These are phyloP conservation scores for Aspidiotus destructor DNA, from an alignment of 2,888 invertebrate genomes.

Conservation along the genomic window DNA sequence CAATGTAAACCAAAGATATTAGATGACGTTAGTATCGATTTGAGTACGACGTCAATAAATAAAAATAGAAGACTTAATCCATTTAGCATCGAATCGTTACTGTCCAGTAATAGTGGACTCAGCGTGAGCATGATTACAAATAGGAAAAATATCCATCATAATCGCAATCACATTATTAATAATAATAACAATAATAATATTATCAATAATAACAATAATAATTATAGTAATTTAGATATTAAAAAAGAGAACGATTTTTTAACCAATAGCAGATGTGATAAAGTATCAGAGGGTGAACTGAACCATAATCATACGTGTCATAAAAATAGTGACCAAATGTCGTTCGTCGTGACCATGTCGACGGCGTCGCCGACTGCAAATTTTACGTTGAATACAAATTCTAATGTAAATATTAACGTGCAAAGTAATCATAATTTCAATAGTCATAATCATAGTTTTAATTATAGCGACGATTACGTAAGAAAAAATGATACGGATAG, in stretches of 20 bases:
- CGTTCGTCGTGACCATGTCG: too few species aligned
- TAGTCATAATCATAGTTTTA: slow-evolving; percentile 22
- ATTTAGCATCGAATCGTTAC: slow-evolving; percentile 79
- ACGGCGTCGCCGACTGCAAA: not conserved
- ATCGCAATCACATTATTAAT: not conserved
- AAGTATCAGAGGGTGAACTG: slow-evolving; percentile 1
- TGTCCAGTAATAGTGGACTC: slow-evolving; percentile 48
- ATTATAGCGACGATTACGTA: slow-evolving; percentile 24
- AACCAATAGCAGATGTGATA: slow-evolving; percentile 27
- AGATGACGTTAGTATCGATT: slow-evolving; percentile 62
- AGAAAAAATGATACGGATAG: slow-evolving; percentile 21
- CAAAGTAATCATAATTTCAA: slow-evolving; percentile 22
- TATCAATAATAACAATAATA: slow-evolving; percentile 7
- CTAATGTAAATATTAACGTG: slow-evolving; percentile 19
- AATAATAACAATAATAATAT: slow-evolving; percentile 14
- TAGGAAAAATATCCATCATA: not conserved
- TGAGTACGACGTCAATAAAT: slow-evolving; percentile 41
- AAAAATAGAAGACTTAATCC: slow-evolving; percentile 64
- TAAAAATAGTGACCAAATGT: too few species aligned
- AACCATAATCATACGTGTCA: slow-evolving; percentile 4
- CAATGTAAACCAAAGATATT: slow-evolving; percentile 46
- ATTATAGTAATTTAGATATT: slow-evolving; percentile 4
- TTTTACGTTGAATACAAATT: slow-evolving; percentile 20
- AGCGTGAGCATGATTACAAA: slow-evolving; percentile 17
- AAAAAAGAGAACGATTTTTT: slow-evolving; percentile 5